Base-by-base conservation (phyloP, 92 coral and sea anemone species). In the Palythoa caribaeorum region DNA sequence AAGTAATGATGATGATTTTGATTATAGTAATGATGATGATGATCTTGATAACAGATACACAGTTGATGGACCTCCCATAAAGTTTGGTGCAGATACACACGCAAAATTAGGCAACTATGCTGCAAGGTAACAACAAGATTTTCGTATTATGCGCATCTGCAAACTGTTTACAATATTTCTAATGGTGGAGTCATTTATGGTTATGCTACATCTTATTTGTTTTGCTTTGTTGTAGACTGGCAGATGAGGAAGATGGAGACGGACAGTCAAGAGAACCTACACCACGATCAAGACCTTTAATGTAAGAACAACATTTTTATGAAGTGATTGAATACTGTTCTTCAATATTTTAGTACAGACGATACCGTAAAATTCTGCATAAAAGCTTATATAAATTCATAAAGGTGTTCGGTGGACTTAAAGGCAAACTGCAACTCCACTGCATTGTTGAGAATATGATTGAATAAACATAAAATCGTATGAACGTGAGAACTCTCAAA, bases 81-180 rank as follows among this genome's bases (percentile, higher is more conserved):
- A 52, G 71, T 84, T 87, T 62, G 78, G 74, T 72, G 78, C 95
- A 9, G 90, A 88, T 21, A 91, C 95, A 55, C 95, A 89, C 52
- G 94, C 83, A 55, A 92, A 89, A 65, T 72, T 91, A 13, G 93
- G 92, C 59, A 81, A 86, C 52, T 87, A 91, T 77, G 94, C 98
- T 52, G 91, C 94, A 66, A 94, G 95, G 98, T 94, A 80, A 66
- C 13, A 51, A 68, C 36, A 9, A 19, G 6, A 3, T 38, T 62
- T 47, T 5, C 48, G 2, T 14, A 3, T 54, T 13, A 16, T 52
- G 2, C 48, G 7, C 7, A 47, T 17, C 1, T 47, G n/a, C 15
- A 57, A 57, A 13, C 65, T 10, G n/a, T 59, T 59, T 2, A 59
- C 62, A 44, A 8, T 44, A 1, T 4, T 44, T 8, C 3, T 44